A percentile compares a stretch with the other conserved stretches of the same genome.
Conservation (phyloP, 2,888 invertebrate genomes). For the Erebia epiphron region DNA sequence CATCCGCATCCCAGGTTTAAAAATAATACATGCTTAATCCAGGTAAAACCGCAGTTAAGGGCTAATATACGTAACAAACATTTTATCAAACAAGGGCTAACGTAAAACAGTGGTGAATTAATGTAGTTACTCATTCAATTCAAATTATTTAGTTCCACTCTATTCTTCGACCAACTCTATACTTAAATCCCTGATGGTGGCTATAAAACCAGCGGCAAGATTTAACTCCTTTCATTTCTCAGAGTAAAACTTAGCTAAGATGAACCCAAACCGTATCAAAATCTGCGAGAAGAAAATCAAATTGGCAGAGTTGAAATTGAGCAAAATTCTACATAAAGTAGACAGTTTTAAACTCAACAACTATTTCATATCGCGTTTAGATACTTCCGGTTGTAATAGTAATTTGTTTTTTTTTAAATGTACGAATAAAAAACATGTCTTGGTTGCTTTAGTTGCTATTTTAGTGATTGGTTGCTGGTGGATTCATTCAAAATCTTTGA, state of each 20-base stretch:
- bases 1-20: too few relatives aligned
- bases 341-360: slow-evolving; percentile 57
- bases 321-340: slow-evolving; percentile 66
- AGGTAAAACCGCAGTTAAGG: too few relatives aligned
- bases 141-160: slow-evolving; percentile 6
- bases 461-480: slow-evolving; percentile 32
- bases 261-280: slow-evolving; percentile 56
- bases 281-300: slow-evolving; percentile 65
- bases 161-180: slow-evolving; percentile 40
- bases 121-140: too few relatives aligned
- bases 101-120: too few relatives aligned
- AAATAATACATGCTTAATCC: too few relatives aligned
- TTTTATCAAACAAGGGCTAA: too few relatives aligned
- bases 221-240: slow-evolving; percentile 49
- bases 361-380: slow-evolving; percentile 54
- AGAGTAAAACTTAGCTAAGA: slow-evolving; percentile 43
- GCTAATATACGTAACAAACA: too few relatives aligned
- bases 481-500: slow-evolving; percentile 28
- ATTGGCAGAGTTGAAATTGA: slow-evolving; percentile 63
- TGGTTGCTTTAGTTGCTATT: slow-evolving; percentile 19
- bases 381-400: slow-evolving; percentile 43
- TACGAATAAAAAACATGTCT: slow-evolving; percentile 22
- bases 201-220: slow-evolving; percentile 50
- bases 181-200: slow-evolving; percentile 25
- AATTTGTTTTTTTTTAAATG: slow-evolving; percentile 11